phyloP scores from a whole-genome alignment of 2,888 invertebrate genomes.

The Leptopilina drosophilae region DNA sequence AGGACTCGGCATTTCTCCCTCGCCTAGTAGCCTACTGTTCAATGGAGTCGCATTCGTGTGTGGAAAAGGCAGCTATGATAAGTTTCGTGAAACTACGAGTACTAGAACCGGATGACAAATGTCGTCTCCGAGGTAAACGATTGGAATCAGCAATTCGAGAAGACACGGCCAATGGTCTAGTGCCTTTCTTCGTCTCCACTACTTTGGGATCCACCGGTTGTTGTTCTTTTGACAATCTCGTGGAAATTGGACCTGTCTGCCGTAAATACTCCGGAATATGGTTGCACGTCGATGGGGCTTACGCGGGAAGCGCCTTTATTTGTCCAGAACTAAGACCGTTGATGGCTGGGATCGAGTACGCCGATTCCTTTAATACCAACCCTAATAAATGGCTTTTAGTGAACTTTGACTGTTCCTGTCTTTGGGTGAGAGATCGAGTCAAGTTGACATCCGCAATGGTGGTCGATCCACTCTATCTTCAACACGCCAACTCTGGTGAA shows the following conservation, averaged over 20 bases:
- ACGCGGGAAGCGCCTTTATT: conserved; percentile 91
- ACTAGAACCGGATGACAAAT: conserved; percentile 84
- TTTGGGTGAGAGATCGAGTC: conserved; percentile 89
- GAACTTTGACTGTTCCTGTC: conserved; percentile 90
- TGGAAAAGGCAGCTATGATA: conserved; percentile 89
- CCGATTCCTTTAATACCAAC: conserved; percentile 92
- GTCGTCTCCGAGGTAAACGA: conserved; percentile 82
- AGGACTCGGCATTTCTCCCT: conserved; percentile 86
- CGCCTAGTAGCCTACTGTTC: conserved; percentile 87
- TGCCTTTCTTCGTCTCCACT: conserved; percentile 90
- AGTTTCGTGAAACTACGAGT: conserved; percentile 85
- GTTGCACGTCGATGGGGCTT: conserved; percentile 93
- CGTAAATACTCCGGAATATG: conserved; percentile 82
- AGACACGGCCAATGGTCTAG: conserved; percentile 85
- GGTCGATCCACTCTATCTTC: conserved; percentile 91
- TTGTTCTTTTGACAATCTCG: conserved; percentile 89
- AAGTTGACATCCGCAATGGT: conserved; percentile 89
- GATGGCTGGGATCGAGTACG: conserved; percentile 84
- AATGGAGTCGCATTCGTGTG: conserved; percentile 86
- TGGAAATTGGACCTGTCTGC: conserved; percentile 87
- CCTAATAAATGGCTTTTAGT: conserved; percentile 93
- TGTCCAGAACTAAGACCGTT: conserved; percentile 88
- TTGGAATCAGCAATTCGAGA: conserved; percentile 83
- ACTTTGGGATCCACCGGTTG: conserved; percentile 91
- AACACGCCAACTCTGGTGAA: conserved; percentile 87